These are phyloP conservation scores for Bombus confusus DNA, from an alignment of 1,140 invertebrate genomes.

Conservation along the genomic window DNA sequence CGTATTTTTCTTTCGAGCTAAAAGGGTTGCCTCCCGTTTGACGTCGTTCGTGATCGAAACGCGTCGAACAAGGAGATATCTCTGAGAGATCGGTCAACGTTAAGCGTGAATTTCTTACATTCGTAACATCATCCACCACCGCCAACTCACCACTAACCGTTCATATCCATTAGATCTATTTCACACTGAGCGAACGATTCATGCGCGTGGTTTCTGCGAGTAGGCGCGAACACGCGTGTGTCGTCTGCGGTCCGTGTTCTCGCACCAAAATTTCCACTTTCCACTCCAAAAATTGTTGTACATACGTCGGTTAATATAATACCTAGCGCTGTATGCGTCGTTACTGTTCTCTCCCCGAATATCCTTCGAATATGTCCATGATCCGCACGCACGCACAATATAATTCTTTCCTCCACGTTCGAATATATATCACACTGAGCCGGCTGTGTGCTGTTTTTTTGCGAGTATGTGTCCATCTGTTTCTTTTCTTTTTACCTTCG, in stretches of 20 bases:
- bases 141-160: not conserved
- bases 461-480: slow-evolving; percentile 61
- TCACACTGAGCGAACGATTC: slow-evolving; percentile 55
- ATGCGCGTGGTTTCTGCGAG: slow-evolving; percentile 9
- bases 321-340: slow-evolving; percentile 57
- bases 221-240: slow-evolving; percentile 33
- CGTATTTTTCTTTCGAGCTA: not conserved
- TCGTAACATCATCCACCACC: not conserved
- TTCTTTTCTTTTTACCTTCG: not conserved
- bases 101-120: slow-evolving; percentile 29
- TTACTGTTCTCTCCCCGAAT: slow-evolving; percentile 49
- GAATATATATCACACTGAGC: slow-evolving; percentile 72
- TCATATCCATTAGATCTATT: slow-evolving; percentile 62
- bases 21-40: not conserved
- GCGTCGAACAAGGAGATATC: not conserved
- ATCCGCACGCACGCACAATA: slow-evolving; percentile 61
- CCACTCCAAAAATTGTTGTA: slow-evolving; percentile 14
- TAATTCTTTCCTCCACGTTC: slow-evolving; percentile 55
- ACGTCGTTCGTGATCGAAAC: not conserved
- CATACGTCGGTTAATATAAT: slow-evolving; percentile 58
- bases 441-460: slow-evolving; percentile 59
- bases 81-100: slow-evolving; percentile 34
- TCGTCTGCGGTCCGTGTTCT: slow-evolving; percentile 38
- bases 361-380: slow-evolving; percentile 48
- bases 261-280: slow-evolving; percentile 23